Base-by-base conservation (phyloP, 2,113 vertebrate genomes). In the Percina caprodes region DNA sequence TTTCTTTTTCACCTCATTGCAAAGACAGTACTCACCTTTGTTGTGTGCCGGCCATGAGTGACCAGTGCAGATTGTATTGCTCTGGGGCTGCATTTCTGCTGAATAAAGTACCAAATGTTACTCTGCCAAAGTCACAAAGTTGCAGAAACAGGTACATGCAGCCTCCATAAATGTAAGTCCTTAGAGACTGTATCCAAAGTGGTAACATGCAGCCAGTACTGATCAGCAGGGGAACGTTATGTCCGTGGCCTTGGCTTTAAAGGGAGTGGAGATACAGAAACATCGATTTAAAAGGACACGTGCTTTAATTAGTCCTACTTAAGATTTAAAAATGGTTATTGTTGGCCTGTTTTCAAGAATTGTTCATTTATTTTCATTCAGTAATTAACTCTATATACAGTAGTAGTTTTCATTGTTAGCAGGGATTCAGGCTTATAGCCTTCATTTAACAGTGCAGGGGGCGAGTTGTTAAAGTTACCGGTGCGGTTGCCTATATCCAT, bases 91-190 rank as follows among this genome's bases (percentile, higher is more conserved):
- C 55, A 18, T 4, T 35, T 76, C 52, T 54, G 77, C 79, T 66
- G 59, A 56, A 65, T 16, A 51, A 73, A 74, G 51, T 26, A 56
- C 39, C 3, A 69, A 65, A 79, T 78, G 70, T 58, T 60, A 45
- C 26, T 26, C 12, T 55, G 11, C n/a, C 70, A 90, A 70, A 80
- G 79, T 69, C 70, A 74, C 65, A 67, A 74, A 84, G 80, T 81
- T 74, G 49, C 80, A 78, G 55, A 81, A 81, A 67, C 39, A 65
- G 21, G 61, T 35, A 69, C 69, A 86, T 13, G 23, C 45, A 68
- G 59, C 65, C 60, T 55, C 73, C 45, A 23, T 19, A 49, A 84
- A 71, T 56, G 6, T 14, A 14, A 54, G 21, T 58, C 3, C 56
- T 52, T 24, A n/a, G n/a, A 33, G 30, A 56, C 30, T 75, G 39